Percentiles rank a stretch among this genome's conserved stretches.
These are phyloP conservation scores for Plemyria rubiginata DNA, from an alignment of 2,888 invertebrate species.

Conservation along the genomic window DNA sequence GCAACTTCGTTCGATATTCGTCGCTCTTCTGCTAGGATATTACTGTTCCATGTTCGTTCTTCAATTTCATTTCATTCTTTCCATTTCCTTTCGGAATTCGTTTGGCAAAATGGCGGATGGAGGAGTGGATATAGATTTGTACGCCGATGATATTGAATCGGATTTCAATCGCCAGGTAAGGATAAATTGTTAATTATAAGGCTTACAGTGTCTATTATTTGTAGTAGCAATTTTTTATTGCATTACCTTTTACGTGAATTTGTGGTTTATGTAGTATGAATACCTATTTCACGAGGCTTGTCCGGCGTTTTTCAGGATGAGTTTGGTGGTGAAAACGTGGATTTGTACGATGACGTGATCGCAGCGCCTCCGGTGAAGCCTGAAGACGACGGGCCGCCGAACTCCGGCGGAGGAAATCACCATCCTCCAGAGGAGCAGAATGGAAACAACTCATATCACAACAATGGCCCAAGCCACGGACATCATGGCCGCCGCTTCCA, in stretches of 20 bases:
- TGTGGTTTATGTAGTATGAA: conserved; percentile 5
- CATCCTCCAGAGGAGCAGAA: conserved; percentile 88
- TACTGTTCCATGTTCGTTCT: too few species aligned
- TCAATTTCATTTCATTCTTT: too few species aligned
- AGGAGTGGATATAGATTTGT: conserved; percentile 98
- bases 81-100: too few species aligned
- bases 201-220: neutral
- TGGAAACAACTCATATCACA: conserved; percentile 87
- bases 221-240: neutral
- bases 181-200: conserved; percentile 5
- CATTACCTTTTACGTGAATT: neutral
- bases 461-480: conserved; percentile 89
- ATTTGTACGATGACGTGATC: conserved; percentile 98
- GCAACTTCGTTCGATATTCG: too few species aligned
- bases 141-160: conserved; percentile 98
- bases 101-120: conserved; percentile 92
- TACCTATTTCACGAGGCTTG: conserved; percentile 20
- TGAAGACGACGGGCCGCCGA: conserved; percentile 84
- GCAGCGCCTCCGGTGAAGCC: conserved; percentile 89
- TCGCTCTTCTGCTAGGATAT: too few species aligned
- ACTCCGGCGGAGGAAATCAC: conserved; percentile 65
- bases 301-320: conserved; percentile 87
- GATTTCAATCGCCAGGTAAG: conserved; percentile 89
- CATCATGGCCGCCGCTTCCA: conserved; percentile 93
- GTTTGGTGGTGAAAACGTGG: conserved; percentile 94